Evolutionary conservation across 2,113 vertebrate genomes (phyloP).

Genomic region (Monopterus albus): DNA sequence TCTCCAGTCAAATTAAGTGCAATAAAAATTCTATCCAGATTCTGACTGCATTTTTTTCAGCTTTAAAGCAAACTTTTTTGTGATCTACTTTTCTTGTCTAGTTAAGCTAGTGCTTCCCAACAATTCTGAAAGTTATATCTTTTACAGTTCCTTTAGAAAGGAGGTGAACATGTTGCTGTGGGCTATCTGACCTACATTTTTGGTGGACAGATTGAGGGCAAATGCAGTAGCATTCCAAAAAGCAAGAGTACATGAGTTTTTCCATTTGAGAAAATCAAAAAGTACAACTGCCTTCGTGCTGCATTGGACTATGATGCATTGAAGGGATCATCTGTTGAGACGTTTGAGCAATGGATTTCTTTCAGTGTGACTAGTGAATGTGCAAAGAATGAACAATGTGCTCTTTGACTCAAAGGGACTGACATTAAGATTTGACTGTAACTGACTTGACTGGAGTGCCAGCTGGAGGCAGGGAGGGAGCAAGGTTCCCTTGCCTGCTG

Average conservation of each 20-base stretch:
- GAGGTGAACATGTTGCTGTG: constrained; percentile 6
- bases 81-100: too few relatives aligned
- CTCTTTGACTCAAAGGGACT: not conserved
- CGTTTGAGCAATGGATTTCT: not conserved
- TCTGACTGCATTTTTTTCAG: too few relatives aligned
- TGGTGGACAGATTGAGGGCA: not conserved
- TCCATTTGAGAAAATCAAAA: not conserved
- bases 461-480: not conserved
- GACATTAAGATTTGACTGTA: too few relatives aligned
- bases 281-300: not conserved
- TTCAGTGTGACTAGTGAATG: not conserved
- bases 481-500: not conserved
- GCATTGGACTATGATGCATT: not conserved
- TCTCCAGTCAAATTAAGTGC: too few relatives aligned
- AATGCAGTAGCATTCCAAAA: not conserved
- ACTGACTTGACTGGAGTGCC: not conserved
- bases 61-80: too few relatives aligned
- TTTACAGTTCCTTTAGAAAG: not conserved
- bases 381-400: not conserved
- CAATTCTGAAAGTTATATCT: too few relatives aligned
- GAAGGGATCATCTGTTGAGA: not conserved
- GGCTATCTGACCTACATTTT: constrained; percentile 2
- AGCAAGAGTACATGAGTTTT: not conserved
- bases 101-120: too few relatives aligned
- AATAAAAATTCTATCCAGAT: too few relatives aligned